A percentile compares a stretch with the other conserved stretches of the same genome.
phyloP scores from a whole-genome alignment of 2,888 invertebrate species.

The Brachyopa scutellaris region DNA sequence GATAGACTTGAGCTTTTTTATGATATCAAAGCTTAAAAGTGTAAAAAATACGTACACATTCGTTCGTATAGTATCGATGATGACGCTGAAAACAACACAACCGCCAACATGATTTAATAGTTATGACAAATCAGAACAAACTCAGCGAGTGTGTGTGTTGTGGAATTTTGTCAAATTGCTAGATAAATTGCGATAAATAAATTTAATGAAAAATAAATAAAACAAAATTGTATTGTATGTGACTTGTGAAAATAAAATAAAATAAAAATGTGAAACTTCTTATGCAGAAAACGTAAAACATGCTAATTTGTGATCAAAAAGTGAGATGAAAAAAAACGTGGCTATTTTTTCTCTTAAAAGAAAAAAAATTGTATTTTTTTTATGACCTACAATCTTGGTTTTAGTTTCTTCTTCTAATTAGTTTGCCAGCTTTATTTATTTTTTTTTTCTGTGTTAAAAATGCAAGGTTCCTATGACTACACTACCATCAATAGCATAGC shows the following conservation, averaged over 20 bases:
- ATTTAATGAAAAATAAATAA: not conserved
- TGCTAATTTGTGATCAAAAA: not conserved
- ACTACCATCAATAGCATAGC: slow-evolving; percentile 29
- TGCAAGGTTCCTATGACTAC: slow-evolving; percentile 42
- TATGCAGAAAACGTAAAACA: not conserved
- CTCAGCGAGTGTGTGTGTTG: not conserved
- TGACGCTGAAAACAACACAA: slow-evolving; percentile 15
- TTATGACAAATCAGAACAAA: slow-evolving; percentile 16
- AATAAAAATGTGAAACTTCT: not conserved
- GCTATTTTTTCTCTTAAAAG: too few relatives aligned
- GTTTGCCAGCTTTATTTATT: not conserved
- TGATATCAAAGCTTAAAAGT: slow-evolving; percentile 11
- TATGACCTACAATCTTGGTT: slow-evolving; percentile 1
- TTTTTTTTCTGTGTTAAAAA: not conserved
- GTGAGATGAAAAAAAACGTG: too few relatives aligned
- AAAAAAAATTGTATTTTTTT: too few relatives aligned
- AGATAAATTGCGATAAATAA: not conserved
- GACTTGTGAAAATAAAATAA: not conserved
- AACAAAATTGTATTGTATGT: not conserved
- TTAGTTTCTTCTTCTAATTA: not conserved
- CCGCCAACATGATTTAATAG: slow-evolving; percentile 27
- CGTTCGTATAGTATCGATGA: not conserved
- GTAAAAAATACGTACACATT: slow-evolving; percentile 1
- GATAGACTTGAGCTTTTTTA: slow-evolving; percentile 23
- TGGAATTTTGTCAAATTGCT: slow-evolving; percentile 10